Percentiles rank a stretch among this genome's conserved stretches.
phyloP scores from a whole-genome alignment of 2,888 invertebrate genomes.

The Crepidodera aurea region DNA sequence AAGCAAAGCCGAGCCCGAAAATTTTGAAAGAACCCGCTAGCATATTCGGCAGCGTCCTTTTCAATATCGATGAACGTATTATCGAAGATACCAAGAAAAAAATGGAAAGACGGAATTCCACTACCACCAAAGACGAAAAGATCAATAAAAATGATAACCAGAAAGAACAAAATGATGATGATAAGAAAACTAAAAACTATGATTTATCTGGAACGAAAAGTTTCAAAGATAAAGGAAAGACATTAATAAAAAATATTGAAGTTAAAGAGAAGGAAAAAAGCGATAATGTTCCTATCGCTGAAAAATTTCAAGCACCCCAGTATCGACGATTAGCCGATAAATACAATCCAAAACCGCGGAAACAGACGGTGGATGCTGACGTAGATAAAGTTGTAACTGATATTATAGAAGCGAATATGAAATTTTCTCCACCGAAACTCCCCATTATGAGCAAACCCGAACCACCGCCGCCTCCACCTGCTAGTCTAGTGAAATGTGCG shows the following conservation, averaged over 20 bases:
- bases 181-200: too few relatives aligned
- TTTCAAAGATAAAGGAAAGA: too few relatives aligned
- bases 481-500: constrained; percentile 34
- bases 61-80: constrained; percentile 48
- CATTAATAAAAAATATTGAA: too few relatives aligned
- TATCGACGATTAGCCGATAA: constrained; percentile 60
- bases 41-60: constrained; percentile 48
- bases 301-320: background rate
- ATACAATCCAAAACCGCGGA: constrained; percentile 61
- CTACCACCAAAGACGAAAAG: background rate
- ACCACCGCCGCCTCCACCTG: constrained; percentile 38
- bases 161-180: too few relatives aligned
- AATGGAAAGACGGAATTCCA: constrained; percentile 33
- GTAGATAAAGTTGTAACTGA: constrained; percentile 52
- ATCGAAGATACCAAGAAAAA: constrained; percentile 44
- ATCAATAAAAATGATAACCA: too few relatives aligned
- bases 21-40: constrained; percentile 45
- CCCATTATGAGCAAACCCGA: constrained; percentile 33
- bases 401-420: constrained; percentile 48
- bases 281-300: too few relatives aligned
- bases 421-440: constrained; percentile 38
- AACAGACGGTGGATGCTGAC: constrained; percentile 45
- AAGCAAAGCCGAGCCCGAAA: constrained; percentile 37
- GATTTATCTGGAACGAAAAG: too few relatives aligned
- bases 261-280: too few relatives aligned